Evolutionary conservation across 2,888 invertebrate genomes (phyloP).

Genomic region (Corbicula japonica): DNA sequence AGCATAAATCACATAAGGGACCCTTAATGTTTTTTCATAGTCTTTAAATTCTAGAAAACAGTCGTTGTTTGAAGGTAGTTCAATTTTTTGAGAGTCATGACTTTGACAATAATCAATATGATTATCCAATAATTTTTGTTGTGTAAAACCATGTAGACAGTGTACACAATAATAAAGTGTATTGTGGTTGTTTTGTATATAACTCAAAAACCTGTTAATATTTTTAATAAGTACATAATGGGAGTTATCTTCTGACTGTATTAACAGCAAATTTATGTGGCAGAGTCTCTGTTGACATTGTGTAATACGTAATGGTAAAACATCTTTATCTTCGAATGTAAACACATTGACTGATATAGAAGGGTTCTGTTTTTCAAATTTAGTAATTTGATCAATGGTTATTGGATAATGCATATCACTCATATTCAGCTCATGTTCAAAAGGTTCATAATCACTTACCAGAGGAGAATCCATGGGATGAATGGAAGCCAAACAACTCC

Average conservation of each 20-base stretch:
- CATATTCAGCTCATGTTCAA: slow-evolving; percentile 46
- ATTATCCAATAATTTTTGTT: not conserved
- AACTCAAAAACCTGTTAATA: slow-evolving; percentile 24
- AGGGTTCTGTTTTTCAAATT: slow-evolving; percentile 53
- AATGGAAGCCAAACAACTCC: not conserved
- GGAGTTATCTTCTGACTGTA: not conserved
- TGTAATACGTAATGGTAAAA: slow-evolving; percentile 36
- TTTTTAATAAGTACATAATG: slow-evolving; percentile 33
- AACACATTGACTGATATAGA: slow-evolving; percentile 49
- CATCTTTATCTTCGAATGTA: slow-evolving; percentile 28
- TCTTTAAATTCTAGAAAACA: slow-evolving; percentile 31
- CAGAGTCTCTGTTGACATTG: slow-evolving; percentile 9
- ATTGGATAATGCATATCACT: slow-evolving; percentile 36
- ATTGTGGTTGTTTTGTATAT: not conserved
- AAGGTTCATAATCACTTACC: slow-evolving; percentile 30
- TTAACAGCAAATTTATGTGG: slow-evolving; percentile 18
- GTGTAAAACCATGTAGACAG: slow-evolving; percentile 17
- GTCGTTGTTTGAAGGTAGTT: slow-evolving; percentile 24
- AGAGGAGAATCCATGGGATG: not conserved
- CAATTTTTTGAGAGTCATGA: slow-evolving; percentile 39
- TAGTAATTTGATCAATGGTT: slow-evolving; percentile 24
- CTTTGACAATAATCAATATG: slow-evolving; percentile 28
- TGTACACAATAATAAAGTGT: slow-evolving; percentile 16
- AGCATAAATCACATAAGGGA: slow-evolving; percentile 36
- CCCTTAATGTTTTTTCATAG: slow-evolving; percentile 22